Base-by-base conservation (phyloP, 2,888 invertebrate genomes). In the Agrochola circellaris region DNA sequence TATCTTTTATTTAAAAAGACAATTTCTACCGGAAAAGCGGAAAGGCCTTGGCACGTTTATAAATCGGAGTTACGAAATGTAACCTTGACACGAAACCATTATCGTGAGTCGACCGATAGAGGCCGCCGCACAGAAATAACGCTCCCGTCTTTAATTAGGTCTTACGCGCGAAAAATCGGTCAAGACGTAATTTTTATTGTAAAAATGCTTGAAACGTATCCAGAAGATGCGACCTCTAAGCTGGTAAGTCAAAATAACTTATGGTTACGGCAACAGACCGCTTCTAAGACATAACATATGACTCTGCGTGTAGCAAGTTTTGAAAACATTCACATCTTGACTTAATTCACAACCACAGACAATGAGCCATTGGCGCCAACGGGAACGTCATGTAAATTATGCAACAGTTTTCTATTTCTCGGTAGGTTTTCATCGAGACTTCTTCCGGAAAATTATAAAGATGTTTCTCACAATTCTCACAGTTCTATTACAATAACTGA, bases 71-170 rank as follows among this genome's bases (percentile, higher is more conserved):
- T 96, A 96, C 95, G 94, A 94, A 93, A 96, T 89, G 61, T 77
- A 92, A 92, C 96, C 96, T 96, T 96, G 96, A 96, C 96, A 96
- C 95, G 93, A 95, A 94, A 95, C 91, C 91, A 93, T 95, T 96
- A 96, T 96, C 96, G 94, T 92, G 91, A 91, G 84, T 85, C 93
- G 93, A 92, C 94, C 92, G 94, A 92, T 91, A 95, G 95, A 95
- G 95, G 96, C 93, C 95, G 93, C 90, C 92, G 76, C 38, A 75
- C 94, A 91, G 88, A 96, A 96, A 96, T 96, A 96, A 93, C 91
- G 74, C 79, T 90, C 89, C 92, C 91, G 90, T 75, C 88, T 90
- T 94, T 94, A 95, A 95, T 95, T 95, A 91, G 93, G 93, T 92
- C 93, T 93, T 86, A 90, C 91, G 89, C 89, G 90, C 91, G 92